Conservation (phyloP, 2,797 vertebrate genomes). For the Clamator glandarius region DNA sequence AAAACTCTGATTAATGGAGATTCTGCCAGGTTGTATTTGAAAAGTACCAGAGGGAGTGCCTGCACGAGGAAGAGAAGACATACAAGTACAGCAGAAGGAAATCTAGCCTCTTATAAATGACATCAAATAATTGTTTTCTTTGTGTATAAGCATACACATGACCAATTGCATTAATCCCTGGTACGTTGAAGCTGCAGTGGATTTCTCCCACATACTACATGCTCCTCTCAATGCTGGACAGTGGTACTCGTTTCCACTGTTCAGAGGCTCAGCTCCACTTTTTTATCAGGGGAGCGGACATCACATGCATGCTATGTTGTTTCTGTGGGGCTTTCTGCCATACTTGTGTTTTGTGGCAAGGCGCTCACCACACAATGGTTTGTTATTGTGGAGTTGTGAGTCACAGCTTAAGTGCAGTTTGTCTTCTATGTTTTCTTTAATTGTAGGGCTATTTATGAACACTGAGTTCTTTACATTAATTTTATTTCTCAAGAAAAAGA, state of each 20-base stretch:
- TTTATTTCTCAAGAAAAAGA: background rate
- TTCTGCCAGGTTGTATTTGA: background rate
- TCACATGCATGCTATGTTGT: background rate
- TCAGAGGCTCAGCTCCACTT: background rate
- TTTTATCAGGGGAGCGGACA: background rate
- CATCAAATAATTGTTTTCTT: background rate
- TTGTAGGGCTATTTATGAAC: background rate
- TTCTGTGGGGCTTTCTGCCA: background rate
- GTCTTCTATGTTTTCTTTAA: conserved; percentile 50
- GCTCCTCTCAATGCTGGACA: background rate
- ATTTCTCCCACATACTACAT: background rate
- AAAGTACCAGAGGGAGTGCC: background rate
- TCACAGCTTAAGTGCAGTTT: background rate
- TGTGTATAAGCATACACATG: background rate
- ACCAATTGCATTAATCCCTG: background rate
- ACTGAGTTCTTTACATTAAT: background rate
- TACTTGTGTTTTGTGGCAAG: conserved; percentile 1
- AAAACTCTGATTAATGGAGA: background rate
- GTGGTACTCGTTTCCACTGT: background rate
- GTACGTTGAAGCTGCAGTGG: background rate
- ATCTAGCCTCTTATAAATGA: background rate
- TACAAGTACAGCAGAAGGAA: background rate
- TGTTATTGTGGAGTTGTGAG: conserved; percentile 30
- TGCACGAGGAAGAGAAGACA: background rate
- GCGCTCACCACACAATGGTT: conserved; percentile 1